phyloP scores from a whole-genome alignment of 2,888 invertebrate species.

The Trachelus iudaicus region DNA sequence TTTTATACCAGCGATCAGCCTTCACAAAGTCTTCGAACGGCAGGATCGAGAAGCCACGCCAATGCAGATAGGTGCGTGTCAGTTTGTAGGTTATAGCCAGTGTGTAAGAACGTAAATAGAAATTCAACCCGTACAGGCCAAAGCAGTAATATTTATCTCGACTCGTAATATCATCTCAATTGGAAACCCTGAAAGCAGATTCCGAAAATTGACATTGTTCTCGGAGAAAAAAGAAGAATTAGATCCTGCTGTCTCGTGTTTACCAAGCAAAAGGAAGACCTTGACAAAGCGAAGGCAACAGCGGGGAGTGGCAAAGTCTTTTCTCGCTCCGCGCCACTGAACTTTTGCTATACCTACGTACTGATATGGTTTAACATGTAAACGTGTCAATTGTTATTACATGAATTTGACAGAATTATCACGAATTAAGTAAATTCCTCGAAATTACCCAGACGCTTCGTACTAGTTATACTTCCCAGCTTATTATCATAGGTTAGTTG shows the following conservation, averaged over 20 bases:
- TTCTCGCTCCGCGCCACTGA: conserved; percentile 38
- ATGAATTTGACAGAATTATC: background rate
- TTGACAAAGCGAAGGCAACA: conserved; percentile 43
- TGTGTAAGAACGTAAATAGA: background rate
- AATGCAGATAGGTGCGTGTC: background rate
- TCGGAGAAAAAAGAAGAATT: background rate
- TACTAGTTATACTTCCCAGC: background rate
- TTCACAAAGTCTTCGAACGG: background rate
- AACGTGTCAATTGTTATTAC: background rate
- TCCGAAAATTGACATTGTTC: background rate
- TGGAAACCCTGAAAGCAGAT: background rate
- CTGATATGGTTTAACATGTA: background rate
- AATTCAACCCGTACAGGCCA: background rate
- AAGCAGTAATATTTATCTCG: background rate
- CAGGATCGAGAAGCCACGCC: background rate
- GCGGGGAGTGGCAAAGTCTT: conserved; percentile 35
- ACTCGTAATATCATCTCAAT: background rate
- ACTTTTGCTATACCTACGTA: conserved; percentile 24
- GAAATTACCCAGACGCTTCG: background rate
- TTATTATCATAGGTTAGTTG: background rate
- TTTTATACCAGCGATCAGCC: background rate
- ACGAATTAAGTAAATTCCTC: background rate
- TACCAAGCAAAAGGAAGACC: conserved; percentile 30
- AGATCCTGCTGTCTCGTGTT: background rate
- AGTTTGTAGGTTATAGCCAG: background rate